phyloP scores from a whole-genome alignment of 1,140 invertebrate species.

The Diachasma alloeum region DNA sequence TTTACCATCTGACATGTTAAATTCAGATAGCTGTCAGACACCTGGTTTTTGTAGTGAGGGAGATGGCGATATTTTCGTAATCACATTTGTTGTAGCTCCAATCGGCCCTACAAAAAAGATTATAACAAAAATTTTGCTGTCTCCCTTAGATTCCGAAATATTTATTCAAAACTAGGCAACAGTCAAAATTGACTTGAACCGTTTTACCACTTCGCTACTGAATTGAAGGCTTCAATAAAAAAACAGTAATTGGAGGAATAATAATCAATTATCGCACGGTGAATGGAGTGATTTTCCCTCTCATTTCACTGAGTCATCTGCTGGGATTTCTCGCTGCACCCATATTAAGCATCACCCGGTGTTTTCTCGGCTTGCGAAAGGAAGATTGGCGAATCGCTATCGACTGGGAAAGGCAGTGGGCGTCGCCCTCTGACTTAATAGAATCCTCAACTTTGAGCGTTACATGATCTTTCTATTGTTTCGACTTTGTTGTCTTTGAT shows the following conservation, averaged over 20 bases:
- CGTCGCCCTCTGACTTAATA: background rate
- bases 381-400: constrained; percentile 14
- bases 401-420: constrained; percentile 7
- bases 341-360: constrained; percentile 6
- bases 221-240: too few relatives aligned
- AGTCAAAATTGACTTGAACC: too few relatives aligned
- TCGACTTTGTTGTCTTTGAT: background rate
- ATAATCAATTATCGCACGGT: background rate
- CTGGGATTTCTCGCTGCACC: constrained; percentile 6
- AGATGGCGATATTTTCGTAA: too few relatives aligned
- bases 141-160: too few relatives aligned
- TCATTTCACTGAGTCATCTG: background rate
- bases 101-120: too few relatives aligned
- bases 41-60: too few relatives aligned
- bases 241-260: background rate
- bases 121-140: too few relatives aligned
- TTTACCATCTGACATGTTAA: too few relatives aligned
- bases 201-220: too few relatives aligned
- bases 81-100: too few relatives aligned
- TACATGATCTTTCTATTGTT: background rate
- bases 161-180: too few relatives aligned
- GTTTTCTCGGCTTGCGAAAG: constrained; percentile 7
- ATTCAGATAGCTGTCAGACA: too few relatives aligned
- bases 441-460: background rate
- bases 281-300: background rate